These are phyloP conservation scores for Australoheros scitulus DNA, from an alignment of 2,113 vertebrate species.

Conservation along the genomic window DNA sequence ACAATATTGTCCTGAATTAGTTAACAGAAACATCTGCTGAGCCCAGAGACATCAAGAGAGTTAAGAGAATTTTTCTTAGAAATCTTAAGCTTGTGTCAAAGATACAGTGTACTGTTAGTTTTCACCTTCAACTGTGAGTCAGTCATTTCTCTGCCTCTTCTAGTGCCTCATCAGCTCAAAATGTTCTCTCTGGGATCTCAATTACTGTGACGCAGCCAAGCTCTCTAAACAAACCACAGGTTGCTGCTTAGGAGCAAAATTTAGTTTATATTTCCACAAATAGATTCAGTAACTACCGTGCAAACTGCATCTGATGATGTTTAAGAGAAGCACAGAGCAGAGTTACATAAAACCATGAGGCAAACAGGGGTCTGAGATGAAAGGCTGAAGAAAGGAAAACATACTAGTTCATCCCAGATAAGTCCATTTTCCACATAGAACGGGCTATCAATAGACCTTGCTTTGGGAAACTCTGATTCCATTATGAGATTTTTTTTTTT, in stretches of 20 bases:
- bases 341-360: slow-evolving; percentile 31
- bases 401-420: slow-evolving; percentile 54
- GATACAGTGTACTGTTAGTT: slow-evolving; percentile 18
- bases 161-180: slow-evolving; percentile 22
- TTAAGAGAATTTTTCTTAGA: slow-evolving; percentile 4
- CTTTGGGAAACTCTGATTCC: slow-evolving; percentile 60
- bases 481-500: slow-evolving; percentile 33
- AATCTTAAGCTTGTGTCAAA: slow-evolving; percentile 18
- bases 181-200: slow-evolving; percentile 15
- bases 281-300: slow-evolving; percentile 30
- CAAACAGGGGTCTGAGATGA: slow-evolving; percentile 24
- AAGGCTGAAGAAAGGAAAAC: slow-evolving; percentile 61
- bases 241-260: slow-evolving; percentile 28
- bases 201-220: slow-evolving; percentile 37
- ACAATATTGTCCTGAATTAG: not conserved
- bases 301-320: slow-evolving; percentile 31
- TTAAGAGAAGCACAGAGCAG: slow-evolving; percentile 1
- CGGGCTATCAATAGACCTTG: slow-evolving; percentile 59
- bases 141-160: slow-evolving; percentile 23
- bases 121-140: slow-evolving; percentile 26
- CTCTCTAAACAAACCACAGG: slow-evolving; percentile 51
- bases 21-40: not conserved
- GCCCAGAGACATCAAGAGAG: not conserved
- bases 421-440: slow-evolving; percentile 39
- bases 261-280: slow-evolving; percentile 62